phyloP scores from a whole-genome alignment of 35 echinoderm and acorn worm species.

The Apostichopus japonicus region DNA sequence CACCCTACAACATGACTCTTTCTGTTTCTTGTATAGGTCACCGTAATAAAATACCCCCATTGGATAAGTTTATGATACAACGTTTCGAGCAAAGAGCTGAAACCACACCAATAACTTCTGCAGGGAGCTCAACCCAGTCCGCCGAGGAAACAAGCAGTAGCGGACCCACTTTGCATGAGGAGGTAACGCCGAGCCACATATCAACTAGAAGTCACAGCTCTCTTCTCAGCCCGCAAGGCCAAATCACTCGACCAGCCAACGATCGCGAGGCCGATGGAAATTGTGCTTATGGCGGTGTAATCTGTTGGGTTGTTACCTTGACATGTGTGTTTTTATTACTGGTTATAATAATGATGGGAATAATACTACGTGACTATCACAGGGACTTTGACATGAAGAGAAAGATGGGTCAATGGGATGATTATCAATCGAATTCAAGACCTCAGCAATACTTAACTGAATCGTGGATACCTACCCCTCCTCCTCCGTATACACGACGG shows the following conservation, averaged over 20 bases:
- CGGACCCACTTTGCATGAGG: not conserved
- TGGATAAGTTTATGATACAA: not conserved
- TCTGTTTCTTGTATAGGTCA: not conserved
- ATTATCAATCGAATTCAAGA: not conserved
- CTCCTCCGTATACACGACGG: not conserved
- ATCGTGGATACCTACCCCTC: not conserved
- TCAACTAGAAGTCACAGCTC: not conserved
- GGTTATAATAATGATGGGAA: not conserved
- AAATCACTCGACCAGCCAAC: not conserved
- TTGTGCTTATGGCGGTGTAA: not conserved
- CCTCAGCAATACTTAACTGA: not conserved
- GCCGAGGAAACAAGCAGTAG: not conserved
- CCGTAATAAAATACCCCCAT: not conserved
- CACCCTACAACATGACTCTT: not conserved
- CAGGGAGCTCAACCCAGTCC: not conserved
- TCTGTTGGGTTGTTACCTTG: not conserved
- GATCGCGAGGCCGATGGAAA: not conserved
- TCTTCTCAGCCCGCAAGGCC: not conserved
- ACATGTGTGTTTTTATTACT: not conserved
- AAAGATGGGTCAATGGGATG: not conserved
- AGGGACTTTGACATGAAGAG: not conserved
- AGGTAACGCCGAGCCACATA: not conserved
- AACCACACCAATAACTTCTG: not conserved
- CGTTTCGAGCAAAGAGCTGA: not conserved
- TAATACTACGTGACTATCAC: slow-evolving; percentile 13